Base-by-base conservation (phyloP, 2,888 invertebrate species). In the Seira ritae region DNA sequence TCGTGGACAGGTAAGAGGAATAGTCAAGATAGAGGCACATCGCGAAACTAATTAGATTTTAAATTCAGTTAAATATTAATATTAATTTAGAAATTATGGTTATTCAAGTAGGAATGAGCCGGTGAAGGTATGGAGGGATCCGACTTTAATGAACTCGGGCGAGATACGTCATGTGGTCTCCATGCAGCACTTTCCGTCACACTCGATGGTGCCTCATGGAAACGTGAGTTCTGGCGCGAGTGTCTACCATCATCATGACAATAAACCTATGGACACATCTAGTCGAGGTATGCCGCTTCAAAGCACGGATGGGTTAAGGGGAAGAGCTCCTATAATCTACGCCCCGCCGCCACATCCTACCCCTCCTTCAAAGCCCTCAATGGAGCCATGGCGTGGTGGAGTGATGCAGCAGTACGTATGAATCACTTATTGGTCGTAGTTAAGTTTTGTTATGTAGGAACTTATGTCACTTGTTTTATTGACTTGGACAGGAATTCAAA, bases 151-250 rank as follows among this genome's bases (percentile, higher is more conserved):
- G 90, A 90, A 91, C 90, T 92, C 91, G 89, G 90, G 90, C 87
- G 92, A 92, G 90, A 92, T 93, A 86, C 91, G 92, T 88, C 93
- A 93, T 92, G 93, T 94, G 77, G 93, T 93, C 89, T 93, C 93
- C 89, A 92, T 93, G 84, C 93, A 93, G 90, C 93, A 93, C 90
- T 76, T 77, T 46, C 71, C 19, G 6, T 74, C 80, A 20, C 55
- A 55, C 17, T 17, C 55, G 17, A 82, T 82, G 76, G 77, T 89
- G 90, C 88, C 89, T 65, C 90, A 89, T 85, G 66, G 75, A 20
- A 77, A 31, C 8, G 73, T 78, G 4, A 78, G 69, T 46, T 22
- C 80, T 42, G 72, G 80, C 50, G 84, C 42, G 20, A 65, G 15
- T 68, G 60, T 82, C n/a, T 82, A 82, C 70, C 76, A 77, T 12